Evolutionary conservation across 2,888 invertebrate species (phyloP), one percentile per base, ranked within the genome.

Genomic region (Leptinotarsa juncta): DNA sequence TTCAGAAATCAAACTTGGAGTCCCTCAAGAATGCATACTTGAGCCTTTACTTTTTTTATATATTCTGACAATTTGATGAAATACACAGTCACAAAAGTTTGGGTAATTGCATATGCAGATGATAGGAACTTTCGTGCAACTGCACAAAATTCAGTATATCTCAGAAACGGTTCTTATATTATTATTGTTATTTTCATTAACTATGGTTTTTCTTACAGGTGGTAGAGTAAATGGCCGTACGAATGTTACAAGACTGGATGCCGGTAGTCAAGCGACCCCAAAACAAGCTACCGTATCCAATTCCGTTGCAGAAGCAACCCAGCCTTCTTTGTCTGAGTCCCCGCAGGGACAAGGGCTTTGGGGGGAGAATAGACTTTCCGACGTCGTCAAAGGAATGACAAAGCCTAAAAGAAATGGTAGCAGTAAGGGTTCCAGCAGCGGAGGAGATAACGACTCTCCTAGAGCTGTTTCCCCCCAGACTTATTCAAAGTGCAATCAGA

Each of bases 361-460:
- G 86, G 90, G 90, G 86, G 90, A 92, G 85, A 92, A 90, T 86
- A 92, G 94, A 85, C 89, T 95, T 83, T 92, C 95, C 15, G 95
- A 95, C 87, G 94, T 95, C 62, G 95, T 95, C 67, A 94, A 94
- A 74, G 94, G 94, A 73, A 93, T 92, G 57, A 92, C 91, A 79
- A 91, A 90, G 86, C 86, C 86, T 82, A 86, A 87, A 75, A 68
- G 73, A 78, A 74, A 72, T 18, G 62, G 67, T 65, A 75, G 83
- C 67, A 84, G 82, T 71, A 84, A 81, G 76, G 83, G 84, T 74
- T 83, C 83, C 16, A 79, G 78, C 79, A 86, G 84, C 78, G 85
- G 83, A 73, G 84, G 83, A 18, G 86, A 84, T 60, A 83, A 82
- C 78, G 84, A 85, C 77, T 85, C 84, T 49, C 85, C 86, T 14